Conservation (phyloP, 2,888 invertebrate species). For the Caenorhabditis imperialis region DNA sequence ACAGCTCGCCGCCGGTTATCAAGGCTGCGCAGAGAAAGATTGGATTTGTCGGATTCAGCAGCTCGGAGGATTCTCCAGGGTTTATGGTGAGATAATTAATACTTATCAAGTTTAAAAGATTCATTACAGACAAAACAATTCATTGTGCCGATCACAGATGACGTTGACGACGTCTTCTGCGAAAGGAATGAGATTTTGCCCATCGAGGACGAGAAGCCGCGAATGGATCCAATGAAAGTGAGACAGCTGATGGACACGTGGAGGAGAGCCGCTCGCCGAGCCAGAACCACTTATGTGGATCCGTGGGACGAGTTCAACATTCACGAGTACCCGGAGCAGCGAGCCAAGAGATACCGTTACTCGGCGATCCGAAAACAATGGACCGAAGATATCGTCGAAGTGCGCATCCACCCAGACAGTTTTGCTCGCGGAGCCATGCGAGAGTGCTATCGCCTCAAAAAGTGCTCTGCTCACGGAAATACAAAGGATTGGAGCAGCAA, state of each 20-base stretch:
- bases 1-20: too few relatives aligned
- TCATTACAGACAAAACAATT: too few relatives aligned
- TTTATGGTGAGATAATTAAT: background rate
- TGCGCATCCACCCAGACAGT: conserved; percentile 78
- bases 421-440: conserved; percentile 82
- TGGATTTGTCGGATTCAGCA: background rate
- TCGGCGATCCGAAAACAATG: conserved; percentile 81
- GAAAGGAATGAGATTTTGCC: conserved; percentile 7
- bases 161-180: conserved; percentile 26
- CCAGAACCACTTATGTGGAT: conserved; percentile 77
- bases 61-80: background rate
- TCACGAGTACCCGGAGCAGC: conserved; percentile 79
- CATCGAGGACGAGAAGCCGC: conserved; percentile 10
- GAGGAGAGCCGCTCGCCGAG: conserved; percentile 62
- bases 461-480: conserved; percentile 78
- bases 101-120: too few relatives aligned
- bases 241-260: conserved; percentile 63
- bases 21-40: background rate
- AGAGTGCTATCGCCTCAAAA: conserved; percentile 81
- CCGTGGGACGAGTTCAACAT: conserved; percentile 81
- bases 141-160: conserved; percentile 53
- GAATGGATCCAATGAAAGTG: conserved; percentile 43
- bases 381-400: conserved; percentile 80
- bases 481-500: conserved; percentile 80
- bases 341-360: conserved; percentile 80